These are phyloP conservation scores for Pantelozetes paolii DNA, from an alignment of 2,888 invertebrate genomes.

Conservation along the genomic window DNA sequence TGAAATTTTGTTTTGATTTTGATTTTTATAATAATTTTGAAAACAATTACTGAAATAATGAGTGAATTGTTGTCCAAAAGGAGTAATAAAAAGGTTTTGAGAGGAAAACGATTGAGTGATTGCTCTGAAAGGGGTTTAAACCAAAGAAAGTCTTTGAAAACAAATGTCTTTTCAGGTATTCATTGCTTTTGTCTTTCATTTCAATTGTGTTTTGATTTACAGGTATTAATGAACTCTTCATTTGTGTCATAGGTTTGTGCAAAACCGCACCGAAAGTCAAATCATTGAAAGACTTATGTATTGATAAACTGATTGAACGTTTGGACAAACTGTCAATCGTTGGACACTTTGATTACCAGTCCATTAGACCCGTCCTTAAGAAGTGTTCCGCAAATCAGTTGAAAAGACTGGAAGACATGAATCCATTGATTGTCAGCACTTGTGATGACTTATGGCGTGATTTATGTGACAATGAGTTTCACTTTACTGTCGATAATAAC, in stretches of 20 bases:
- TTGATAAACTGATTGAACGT: neutral
- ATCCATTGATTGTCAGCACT: neutral
- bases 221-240: neutral
- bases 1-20: too few relatives aligned
- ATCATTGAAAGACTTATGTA: neutral
- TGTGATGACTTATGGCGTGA: neutral
- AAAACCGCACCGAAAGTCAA: neutral
- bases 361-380: neutral
- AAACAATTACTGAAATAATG: too few relatives aligned
- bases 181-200: neutral
- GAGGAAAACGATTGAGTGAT: too few relatives aligned
- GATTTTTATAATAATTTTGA: too few relatives aligned
- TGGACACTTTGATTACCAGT: neutral
- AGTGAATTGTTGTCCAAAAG: too few relatives aligned
- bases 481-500: neutral
- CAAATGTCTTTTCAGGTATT: conserved; percentile 11
- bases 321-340: neutral
- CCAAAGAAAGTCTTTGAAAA: neutral
- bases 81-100: too few relatives aligned
- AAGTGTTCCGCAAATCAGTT: neutral
- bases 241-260: neutral
- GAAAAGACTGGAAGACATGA: neutral
- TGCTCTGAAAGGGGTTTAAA: too few relatives aligned
- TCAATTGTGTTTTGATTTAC: too few relatives aligned
- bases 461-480: neutral